Evolutionary conservation across 2,888 invertebrate genomes (phyloP).

Genomic region (Sarcophaga rosellei): DNA sequence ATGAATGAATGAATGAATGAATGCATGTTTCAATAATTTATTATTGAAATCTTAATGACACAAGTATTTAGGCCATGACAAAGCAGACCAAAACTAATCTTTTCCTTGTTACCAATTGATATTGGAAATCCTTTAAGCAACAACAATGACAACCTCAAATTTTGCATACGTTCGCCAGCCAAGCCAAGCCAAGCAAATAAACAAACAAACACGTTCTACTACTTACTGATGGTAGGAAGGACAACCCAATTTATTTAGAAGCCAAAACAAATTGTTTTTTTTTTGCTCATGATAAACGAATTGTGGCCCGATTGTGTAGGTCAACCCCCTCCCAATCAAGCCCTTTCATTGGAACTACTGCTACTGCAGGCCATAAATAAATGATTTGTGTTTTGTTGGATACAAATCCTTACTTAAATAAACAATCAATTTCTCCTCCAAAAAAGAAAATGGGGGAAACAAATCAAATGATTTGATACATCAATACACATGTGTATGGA

Average conservation of each 20-base stretch:
- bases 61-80: conserved; percentile 57
- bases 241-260: not conserved
- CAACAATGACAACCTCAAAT: not conserved
- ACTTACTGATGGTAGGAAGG: not conserved
- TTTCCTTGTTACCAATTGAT: conserved; percentile 35
- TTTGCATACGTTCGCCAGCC: not conserved
- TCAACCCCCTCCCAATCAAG: no score
- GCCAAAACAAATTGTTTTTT: not conserved
- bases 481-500: not conserved
- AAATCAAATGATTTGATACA: not conserved
- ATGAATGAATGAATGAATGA: not conserved
- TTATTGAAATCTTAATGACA: conserved; percentile 60
- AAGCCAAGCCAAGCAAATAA: not conserved
- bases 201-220: conserved; percentile 4
- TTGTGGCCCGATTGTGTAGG: no score
- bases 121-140: conserved; percentile 26
- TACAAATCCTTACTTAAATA: not conserved
- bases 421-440: not conserved
- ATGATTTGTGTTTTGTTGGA: conserved; percentile 24
- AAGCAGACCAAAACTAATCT: conserved; percentile 15
- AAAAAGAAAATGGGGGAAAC: not conserved
- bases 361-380: conserved; percentile 35
- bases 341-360: not conserved
- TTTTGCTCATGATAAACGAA: no score
- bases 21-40: conserved; percentile 48